Conservation (phyloP, 2,888 invertebrate species). For the Neocrepidodera transversa region DNA sequence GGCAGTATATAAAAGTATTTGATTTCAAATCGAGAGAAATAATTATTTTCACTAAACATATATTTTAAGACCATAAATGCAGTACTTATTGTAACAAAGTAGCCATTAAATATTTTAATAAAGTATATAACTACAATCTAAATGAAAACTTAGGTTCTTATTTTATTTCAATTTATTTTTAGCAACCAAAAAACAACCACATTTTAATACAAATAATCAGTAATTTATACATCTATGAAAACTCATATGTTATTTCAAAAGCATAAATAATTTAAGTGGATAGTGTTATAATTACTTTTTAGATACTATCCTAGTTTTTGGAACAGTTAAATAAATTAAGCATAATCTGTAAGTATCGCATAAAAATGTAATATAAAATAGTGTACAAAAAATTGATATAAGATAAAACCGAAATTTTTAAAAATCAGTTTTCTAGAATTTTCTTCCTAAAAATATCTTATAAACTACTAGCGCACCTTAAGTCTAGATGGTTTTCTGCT, state of each 20-base stretch:
- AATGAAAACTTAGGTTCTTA: not conserved
- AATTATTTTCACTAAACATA: not conserved
- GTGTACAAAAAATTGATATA: no score
- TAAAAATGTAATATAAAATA: no score
- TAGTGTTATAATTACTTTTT: no score
- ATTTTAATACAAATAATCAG: no score
- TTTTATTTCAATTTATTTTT: not conserved
- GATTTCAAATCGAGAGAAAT: not conserved
- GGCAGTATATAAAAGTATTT: not conserved
- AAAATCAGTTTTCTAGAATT: not conserved
- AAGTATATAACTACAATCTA: not conserved
- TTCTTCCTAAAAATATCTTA: not conserved
- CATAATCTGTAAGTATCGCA: no score
- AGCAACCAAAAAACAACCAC: no score
- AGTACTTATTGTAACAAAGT: not conserved
- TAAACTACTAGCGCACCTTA: not conserved
- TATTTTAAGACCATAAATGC: not conserved
- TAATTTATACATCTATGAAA: no score
- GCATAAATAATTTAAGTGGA: no score
- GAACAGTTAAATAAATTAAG: no score
- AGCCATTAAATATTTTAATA: not conserved
- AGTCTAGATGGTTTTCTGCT: no score
- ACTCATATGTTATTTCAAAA: no score
- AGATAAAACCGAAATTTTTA: not conserved
- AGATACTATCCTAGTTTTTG: no score